Base-by-base conservation (phyloP, 2,113 vertebrate genomes). In the Phaetusa simplex region DNA sequence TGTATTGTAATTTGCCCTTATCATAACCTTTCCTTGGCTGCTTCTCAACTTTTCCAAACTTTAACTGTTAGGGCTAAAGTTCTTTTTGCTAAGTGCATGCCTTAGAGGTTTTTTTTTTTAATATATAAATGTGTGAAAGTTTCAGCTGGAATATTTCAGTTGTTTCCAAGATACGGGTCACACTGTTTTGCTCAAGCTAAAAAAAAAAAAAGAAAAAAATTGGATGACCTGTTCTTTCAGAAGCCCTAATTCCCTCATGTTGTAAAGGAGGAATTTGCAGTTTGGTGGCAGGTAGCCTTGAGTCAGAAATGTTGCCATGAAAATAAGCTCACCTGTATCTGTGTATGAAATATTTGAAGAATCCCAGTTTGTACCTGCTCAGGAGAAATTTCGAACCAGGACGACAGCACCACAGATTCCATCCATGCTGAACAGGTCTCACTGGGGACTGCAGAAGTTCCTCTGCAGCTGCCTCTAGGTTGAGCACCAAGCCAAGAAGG, bases 321-420 rank as follows among this genome's bases (percentile, higher is more conserved):
- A 61, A 79, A 79, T 40, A 82, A 66, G 7, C 27, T 88, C 14
- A 19, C 2, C 12, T 53, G 2, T 45, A 30, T 53, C 34, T 50
- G 19, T 13, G 9, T 52, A 14, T 45, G 10, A 70, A 81, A 42
- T 87, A 38, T 66, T 52, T 90, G 36, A 65, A 58, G 26, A 64
- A 64, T 40, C 32, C 5, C 18, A 32, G 32, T 91, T 64, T 76
- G n/a, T 52, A 43, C 0, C 0, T 66, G 40, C 30, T 74, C 36
- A 49, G 78, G 30, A 67, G 65, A 62, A 72, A 67, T 62, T 38
- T 17, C 8, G 24, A 29, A 65, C 27, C 38, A 65, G 62, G 38
- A 21, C 62, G 30, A 12, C 40, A 12, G 42, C 56, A 29, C 17
- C 52, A 49, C 12, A 50, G 30, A 12, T 42, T 79, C 56, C 4